These are phyloP conservation scores for Caenorhabditis sp. DNA, from an alignment of 2,888 invertebrate species.

Conservation along the genomic window DNA sequence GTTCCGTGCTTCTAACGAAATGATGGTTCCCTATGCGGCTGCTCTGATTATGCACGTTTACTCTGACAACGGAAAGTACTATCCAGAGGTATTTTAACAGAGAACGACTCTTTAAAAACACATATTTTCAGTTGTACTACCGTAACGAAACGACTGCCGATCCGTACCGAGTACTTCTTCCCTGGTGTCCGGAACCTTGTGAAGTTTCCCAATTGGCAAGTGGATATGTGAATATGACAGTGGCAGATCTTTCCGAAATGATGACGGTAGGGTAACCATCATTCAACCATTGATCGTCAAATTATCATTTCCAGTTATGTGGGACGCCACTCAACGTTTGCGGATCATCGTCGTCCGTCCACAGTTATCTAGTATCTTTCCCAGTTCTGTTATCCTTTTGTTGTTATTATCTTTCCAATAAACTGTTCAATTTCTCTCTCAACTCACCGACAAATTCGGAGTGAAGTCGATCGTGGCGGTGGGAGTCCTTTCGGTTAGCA, in stretches of 20 bases:
- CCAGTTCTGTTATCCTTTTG: slow-evolving; percentile 9
- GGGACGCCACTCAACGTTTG: slow-evolving; percentile 40
- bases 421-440: too few species aligned
- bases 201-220: slow-evolving; percentile 39
- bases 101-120: not conserved
- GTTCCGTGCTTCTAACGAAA: slow-evolving; percentile 58
- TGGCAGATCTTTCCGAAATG: slow-evolving; percentile 19
- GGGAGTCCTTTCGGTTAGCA: slow-evolving; percentile 28
- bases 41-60: slow-evolving; percentile 73
- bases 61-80: slow-evolving; percentile 43
- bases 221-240: slow-evolving; percentile 56
- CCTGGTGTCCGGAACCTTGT: slow-evolving; percentile 58
- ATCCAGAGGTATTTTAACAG: slow-evolving; percentile 24
- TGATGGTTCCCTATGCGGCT: slow-evolving; percentile 69
- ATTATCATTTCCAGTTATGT: slow-evolving; percentile 26
- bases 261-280: slow-evolving; percentile 1
- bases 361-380: not conserved
- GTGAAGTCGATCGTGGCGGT: slow-evolving; percentile 32
- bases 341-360: not conserved
- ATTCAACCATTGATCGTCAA: not conserved
- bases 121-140: slow-evolving; percentile 46
- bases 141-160: slow-evolving; percentile 46
- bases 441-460: slow-evolving; percentile 41
- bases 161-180: slow-evolving; percentile 46
- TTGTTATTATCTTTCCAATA: slow-evolving; percentile 2